phyloP scores from a whole-genome alignment of 2,888 invertebrate genomes.

The Lampropteryx suffumata region DNA sequence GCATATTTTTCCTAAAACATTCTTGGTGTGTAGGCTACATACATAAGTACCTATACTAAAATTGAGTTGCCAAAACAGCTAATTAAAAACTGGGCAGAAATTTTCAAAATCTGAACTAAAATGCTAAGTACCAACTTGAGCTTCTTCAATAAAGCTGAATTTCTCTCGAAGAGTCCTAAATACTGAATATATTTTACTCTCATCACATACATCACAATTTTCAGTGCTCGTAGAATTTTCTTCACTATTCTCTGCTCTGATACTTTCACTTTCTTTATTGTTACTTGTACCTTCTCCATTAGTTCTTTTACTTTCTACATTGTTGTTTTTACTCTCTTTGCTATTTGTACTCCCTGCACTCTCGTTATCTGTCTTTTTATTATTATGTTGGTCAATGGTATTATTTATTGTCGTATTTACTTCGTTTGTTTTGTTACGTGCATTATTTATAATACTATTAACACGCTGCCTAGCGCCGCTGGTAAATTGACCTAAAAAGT shows the following conservation, averaged over 20 bases:
- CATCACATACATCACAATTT: constrained; percentile 61
- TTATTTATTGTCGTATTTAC: neutral
- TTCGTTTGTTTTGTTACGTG: neutral
- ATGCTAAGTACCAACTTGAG: too few relatives aligned
- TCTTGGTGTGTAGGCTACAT: too few relatives aligned
- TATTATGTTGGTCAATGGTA: constrained; percentile 1
- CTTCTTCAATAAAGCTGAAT: constrained; percentile 44
- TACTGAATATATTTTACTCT: constrained; percentile 61
- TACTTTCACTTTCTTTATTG: neutral
- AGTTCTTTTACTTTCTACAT: constrained; percentile 8
- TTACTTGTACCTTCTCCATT: constrained; percentile 13
- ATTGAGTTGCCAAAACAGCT: too few relatives aligned
- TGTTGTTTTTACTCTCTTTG: constrained; percentile 14
- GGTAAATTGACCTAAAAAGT: constrained; percentile 2
- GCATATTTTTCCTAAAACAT: too few relatives aligned
- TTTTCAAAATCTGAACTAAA: too few relatives aligned
- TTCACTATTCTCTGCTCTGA: neutral
- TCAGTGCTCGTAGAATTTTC: constrained; percentile 20
- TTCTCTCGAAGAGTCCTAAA: constrained; percentile 68
- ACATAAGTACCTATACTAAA: too few relatives aligned
- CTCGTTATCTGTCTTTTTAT: constrained; percentile 4
- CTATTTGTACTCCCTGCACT: constrained; percentile 11
- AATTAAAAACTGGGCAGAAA: too few relatives aligned
- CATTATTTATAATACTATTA: neutral
- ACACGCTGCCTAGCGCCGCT: neutral